phyloP scores from a whole-genome alignment of 2,113 vertebrate species.

The Ceuthmochares aereus region DNA sequence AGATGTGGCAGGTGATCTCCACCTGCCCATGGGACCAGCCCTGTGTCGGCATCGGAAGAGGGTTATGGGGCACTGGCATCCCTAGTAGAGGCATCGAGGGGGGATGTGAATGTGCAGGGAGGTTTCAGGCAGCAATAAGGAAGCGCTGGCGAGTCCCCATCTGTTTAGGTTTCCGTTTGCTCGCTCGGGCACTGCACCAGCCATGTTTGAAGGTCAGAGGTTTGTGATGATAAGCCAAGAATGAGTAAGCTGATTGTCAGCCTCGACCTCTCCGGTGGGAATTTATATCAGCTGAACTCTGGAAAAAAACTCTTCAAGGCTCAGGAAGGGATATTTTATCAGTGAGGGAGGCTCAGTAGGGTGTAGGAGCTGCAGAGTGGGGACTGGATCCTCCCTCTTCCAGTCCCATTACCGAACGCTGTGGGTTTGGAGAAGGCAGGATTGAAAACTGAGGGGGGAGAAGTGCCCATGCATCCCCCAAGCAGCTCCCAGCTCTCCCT shows the following conservation, averaged over 20 bases:
- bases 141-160: rapidly evolving
- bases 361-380: not conserved
- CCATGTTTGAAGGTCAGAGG: not conserved
- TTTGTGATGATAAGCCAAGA: not conserved
- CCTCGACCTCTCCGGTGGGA: not conserved
- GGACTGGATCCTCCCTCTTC: not conserved
- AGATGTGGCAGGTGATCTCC: not conserved
- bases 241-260: not conserved
- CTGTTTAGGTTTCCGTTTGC: not conserved
- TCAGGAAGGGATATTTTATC: not conserved
- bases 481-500: not conserved
- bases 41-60: rapidly evolving
- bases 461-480: rapidly evolving
- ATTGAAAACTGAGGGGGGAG: not conserved
- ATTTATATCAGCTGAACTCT: not conserved
- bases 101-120: not conserved
- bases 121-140: not conserved
- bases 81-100: rapidly evolving
- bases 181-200: not conserved
- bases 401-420: not conserved
- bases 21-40: not conserved
- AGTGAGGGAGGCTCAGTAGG: not conserved
- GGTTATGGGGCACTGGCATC: not conserved
- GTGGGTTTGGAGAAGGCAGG: not conserved
- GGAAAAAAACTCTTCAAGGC: not conserved